These are phyloP conservation scores for Hyphantria cunea DNA, from an alignment of 1,140 invertebrate genomes.

Conservation along the genomic window DNA sequence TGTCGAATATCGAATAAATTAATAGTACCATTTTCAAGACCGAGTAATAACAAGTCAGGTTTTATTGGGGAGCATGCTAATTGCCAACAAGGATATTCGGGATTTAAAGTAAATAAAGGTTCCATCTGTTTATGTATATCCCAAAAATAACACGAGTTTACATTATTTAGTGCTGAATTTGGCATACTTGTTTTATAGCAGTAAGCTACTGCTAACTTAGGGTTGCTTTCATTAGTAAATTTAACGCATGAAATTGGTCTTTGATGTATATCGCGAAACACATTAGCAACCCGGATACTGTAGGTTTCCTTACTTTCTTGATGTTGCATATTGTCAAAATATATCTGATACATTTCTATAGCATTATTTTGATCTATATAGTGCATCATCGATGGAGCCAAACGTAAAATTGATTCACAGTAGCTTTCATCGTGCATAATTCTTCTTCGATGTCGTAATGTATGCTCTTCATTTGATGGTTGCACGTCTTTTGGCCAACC, in stretches of 20 bases:
- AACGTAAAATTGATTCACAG: slow-evolving; percentile 56
- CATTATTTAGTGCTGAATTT: slow-evolving; percentile 78
- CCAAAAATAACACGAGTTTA: slow-evolving; percentile 88
- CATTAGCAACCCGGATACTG: slow-evolving; percentile 86
- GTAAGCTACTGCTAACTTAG: slow-evolving; percentile 91
- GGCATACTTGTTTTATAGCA: slow-evolving; percentile 85
- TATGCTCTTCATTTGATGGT: slow-evolving; percentile 91
- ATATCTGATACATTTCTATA: slow-evolving; percentile 94
- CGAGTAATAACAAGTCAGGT: slow-evolving; percentile 89
- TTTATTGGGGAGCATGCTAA: slow-evolving; percentile 94
- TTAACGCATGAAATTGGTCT: slow-evolving; percentile 87
- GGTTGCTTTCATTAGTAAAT: slow-evolving; percentile 91
- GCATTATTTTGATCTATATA: slow-evolving; percentile 94
- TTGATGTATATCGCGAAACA: slow-evolving; percentile 84
- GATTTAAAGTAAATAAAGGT: slow-evolving; percentile 86
- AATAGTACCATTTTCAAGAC: slow-evolving; percentile 91
- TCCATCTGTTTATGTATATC: slow-evolving; percentile 91
- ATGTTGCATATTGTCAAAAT: slow-evolving; percentile 85
- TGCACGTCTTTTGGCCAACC: slow-evolving; percentile 98
- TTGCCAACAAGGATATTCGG: slow-evolving; percentile 86
- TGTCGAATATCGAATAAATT: slow-evolving; percentile 88
- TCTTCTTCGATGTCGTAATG: slow-evolving; percentile 92
- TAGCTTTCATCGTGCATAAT: slow-evolving; percentile 96
- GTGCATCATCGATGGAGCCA: slow-evolving; percentile 84
- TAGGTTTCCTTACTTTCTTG: slow-evolving; percentile 83